phyloP scores from a whole-genome alignment of 1,140 invertebrate genomes.

The Spodoptera litura region DNA sequence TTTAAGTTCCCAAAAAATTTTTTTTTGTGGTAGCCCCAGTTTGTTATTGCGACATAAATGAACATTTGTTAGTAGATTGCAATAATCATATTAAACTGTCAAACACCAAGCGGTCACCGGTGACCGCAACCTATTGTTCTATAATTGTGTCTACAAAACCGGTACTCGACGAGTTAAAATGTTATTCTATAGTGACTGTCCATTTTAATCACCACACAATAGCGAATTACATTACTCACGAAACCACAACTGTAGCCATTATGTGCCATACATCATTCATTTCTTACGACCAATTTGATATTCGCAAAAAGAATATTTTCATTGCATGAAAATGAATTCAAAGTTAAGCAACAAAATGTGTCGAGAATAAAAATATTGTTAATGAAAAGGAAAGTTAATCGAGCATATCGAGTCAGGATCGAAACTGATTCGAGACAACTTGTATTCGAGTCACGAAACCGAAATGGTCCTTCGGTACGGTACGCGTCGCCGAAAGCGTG shows the following conservation, averaged over 20 bases:
- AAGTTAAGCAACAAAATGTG: constrained; percentile 52
- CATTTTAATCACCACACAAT: too few species aligned
- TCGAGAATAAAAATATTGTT: constrained; percentile 61
- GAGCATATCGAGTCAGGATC: constrained; percentile 56
- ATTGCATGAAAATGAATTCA: constrained; percentile 22
- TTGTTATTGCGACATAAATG: too few species aligned
- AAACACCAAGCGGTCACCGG: too few species aligned
- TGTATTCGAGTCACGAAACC: constrained; percentile 50
- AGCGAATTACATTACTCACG: neutral
- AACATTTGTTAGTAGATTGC: too few species aligned
- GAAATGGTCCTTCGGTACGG: constrained; percentile 43
- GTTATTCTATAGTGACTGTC: too few species aligned
- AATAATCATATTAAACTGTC: too few species aligned
- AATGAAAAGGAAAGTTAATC: constrained; percentile 73
- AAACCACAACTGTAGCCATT: constrained; percentile 6
- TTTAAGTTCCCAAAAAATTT: too few species aligned
- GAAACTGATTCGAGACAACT: constrained; percentile 43
- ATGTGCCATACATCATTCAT: constrained; percentile 1
- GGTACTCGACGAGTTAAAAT: too few species aligned
- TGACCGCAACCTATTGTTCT: too few species aligned
- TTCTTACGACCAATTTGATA: constrained; percentile 5
- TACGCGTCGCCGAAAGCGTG: constrained; percentile 54
- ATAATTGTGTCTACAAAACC: too few species aligned
- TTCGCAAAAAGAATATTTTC: neutral
- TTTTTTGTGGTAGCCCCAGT: too few species aligned